Percentiles rank a stretch among this genome's conserved stretches.
These are phyloP conservation scores for Fragum sueziense DNA, from an alignment of 2,888 invertebrate species.

Conservation along the genomic window DNA sequence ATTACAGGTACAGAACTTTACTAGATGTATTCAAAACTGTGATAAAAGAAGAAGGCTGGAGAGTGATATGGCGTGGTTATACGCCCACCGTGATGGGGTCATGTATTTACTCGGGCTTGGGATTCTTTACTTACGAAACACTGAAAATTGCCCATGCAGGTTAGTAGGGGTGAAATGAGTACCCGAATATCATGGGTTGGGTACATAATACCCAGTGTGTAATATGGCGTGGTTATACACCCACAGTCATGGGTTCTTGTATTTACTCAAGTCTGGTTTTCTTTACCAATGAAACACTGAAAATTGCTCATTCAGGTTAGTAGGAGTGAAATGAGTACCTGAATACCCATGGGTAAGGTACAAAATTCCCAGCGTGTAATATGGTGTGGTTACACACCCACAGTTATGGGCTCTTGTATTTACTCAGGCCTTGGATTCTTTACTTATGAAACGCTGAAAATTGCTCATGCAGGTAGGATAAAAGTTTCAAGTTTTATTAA, in stretches of 20 bases:
- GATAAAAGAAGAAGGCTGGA: conserved; percentile 89
- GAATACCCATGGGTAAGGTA: too few relatives aligned
- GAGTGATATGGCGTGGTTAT: conserved; percentile 92
- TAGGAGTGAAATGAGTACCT: too few relatives aligned
- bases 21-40: conserved; percentile 85
- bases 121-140: conserved; percentile 98
- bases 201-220: too few relatives aligned
- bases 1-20: conserved; percentile 78
- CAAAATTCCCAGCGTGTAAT: conserved; percentile 87
- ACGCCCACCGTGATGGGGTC: conserved; percentile 95
- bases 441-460: conserved; percentile 97
- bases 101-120: conserved; percentile 97
- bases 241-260: conserved; percentile 96
- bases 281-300: conserved; percentile 97
- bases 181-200: too few relatives aligned
- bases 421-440: conserved; percentile 99
- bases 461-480: conserved; percentile 83
- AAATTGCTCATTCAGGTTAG: conserved; percentile 85
- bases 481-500: too few relatives aligned
- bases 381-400: conserved; percentile 94
- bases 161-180: too few relatives aligned
- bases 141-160: conserved; percentile 88
- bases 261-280: conserved; percentile 99
- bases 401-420: conserved; percentile 95
- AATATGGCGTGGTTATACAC: conserved; percentile 93